Conservation (phyloP, 53 echinoderm and acorn worm genomes). For the Antedon mediterranea region DNA sequence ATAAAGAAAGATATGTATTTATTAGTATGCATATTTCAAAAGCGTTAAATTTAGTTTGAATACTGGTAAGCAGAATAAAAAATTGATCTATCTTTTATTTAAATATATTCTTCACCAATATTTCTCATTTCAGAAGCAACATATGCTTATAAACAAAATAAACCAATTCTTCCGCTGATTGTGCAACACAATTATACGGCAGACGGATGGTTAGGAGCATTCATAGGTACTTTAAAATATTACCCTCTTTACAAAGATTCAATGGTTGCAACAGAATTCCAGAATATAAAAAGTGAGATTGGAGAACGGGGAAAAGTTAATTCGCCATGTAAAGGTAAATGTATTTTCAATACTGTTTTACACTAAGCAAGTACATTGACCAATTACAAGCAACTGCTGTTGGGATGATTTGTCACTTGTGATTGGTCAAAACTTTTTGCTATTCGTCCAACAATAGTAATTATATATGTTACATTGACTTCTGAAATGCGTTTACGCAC, state of each 20-base stretch:
- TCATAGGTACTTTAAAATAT: constrained; percentile 57
- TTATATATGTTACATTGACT: no score
- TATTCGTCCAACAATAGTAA: no score
- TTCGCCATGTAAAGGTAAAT: neutral
- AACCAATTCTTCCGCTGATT: constrained; percentile 41
- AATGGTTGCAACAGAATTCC: constrained; percentile 18
- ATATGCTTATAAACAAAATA: constrained; percentile 59
- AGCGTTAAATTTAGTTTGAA: neutral
- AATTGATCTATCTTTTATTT: no score
- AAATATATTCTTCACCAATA: no score
- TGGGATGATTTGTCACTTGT: no score
- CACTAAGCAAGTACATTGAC: neutral
- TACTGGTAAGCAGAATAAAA: no score
- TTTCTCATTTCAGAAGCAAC: constrained; percentile 36
- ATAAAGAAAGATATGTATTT: neutral
- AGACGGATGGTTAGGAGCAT: constrained; percentile 68
- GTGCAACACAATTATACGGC: constrained; percentile 46
- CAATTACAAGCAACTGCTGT: neutral
- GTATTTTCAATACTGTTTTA: neutral
- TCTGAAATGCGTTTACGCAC: no score
- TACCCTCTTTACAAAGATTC: constrained; percentile 21
- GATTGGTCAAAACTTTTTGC: no score
- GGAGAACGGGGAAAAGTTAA: constrained; percentile 27
- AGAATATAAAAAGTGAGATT: constrained; percentile 35
- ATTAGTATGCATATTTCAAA: neutral